Conservation (phyloP, 2,797 vertebrate genomes). For the Clarias pachynema region DNA sequence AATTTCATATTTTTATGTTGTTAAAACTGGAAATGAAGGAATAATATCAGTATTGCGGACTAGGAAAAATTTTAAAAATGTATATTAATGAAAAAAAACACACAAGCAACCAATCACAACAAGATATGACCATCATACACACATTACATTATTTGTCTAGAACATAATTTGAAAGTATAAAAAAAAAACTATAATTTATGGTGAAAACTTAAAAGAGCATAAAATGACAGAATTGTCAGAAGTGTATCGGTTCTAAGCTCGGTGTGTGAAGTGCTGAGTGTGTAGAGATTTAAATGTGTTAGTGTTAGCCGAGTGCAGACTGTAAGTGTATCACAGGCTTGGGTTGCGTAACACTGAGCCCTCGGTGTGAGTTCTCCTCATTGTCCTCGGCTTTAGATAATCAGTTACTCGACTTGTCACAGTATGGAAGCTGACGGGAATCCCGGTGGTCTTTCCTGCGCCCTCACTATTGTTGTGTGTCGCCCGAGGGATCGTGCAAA, state of each 20-base stretch:
- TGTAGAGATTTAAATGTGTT: background rate
- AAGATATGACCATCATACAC: too few relatives aligned
- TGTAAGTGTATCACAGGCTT: background rate
- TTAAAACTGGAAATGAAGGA: background rate
- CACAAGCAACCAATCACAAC: background rate
- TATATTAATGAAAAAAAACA: background rate
- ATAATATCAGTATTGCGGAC: background rate
- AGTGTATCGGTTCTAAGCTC: background rate
- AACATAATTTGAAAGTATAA: background rate
- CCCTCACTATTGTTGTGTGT: slow-evolving; percentile 14
- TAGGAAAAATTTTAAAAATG: too few relatives aligned
- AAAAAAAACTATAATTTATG: background rate
- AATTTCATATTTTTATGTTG: too few relatives aligned
- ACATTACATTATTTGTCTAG: background rate
- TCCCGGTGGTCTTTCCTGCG: slow-evolving; percentile 2
- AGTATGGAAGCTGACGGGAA: background rate
- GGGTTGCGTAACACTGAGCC: background rate
- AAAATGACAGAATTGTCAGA: background rate
- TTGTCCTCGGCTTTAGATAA: slow-evolving; percentile 20
- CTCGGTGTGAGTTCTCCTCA: slow-evolving; percentile 1
- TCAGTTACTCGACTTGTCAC: slow-evolving; percentile 11
- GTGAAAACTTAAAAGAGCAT: background rate
- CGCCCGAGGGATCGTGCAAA: slow-evolving; percentile 38
- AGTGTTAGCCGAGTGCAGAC: background rate
- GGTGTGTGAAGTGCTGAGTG: background rate